Base-by-base conservation (phyloP, 2,113 vertebrate species). In the Corythornis vintsioides region DNA sequence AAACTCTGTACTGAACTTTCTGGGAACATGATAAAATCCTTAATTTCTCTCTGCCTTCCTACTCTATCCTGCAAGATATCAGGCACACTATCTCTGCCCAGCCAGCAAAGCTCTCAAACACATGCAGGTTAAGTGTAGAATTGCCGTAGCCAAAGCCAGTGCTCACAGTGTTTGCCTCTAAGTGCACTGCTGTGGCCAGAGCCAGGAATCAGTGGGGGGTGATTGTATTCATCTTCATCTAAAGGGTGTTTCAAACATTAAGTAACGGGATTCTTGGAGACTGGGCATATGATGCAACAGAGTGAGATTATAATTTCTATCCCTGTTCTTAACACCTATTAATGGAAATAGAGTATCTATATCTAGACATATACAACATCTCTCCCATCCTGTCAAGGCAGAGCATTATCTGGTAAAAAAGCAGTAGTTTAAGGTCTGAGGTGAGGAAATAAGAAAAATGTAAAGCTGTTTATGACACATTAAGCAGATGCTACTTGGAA, bases 231-330 rank as follows among this genome's bases (percentile, higher is more conserved):
- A 72, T 70, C 89, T 25, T 53, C 91, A 85, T 86, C 75, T 59
- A 3, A 53, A 80, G 81, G 72, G 92, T 83, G 52, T 77, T 93
- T 93, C 89, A 60, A 91, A 71, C 72, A 77, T 94, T 45, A 74
- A 91, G 87, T 85, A 95, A 96, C 13, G 52, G 76, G 52, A 93
- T 91, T 93, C 91, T 22, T 94, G 75, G 64, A 93, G 78, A 75
- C 52, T 17, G 73, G 76, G 89, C 69, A 74, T 52, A 48, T 48
- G 78, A 77, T 64, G 56, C 67, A 92, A 13, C 56, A 33, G 48
- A 91, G 60, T 22, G 66, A 71, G 85, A 59, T 91, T 74, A 89
- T 47, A 10, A 7, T 77, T 90, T 89, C 60, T 80, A 87, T 71
- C 78, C 82, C 50, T 60, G 3, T 56, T 66, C 82, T 91, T 94